Conservation (phyloP, 2,888 invertebrate genomes). For the Thereva nobilitata region DNA sequence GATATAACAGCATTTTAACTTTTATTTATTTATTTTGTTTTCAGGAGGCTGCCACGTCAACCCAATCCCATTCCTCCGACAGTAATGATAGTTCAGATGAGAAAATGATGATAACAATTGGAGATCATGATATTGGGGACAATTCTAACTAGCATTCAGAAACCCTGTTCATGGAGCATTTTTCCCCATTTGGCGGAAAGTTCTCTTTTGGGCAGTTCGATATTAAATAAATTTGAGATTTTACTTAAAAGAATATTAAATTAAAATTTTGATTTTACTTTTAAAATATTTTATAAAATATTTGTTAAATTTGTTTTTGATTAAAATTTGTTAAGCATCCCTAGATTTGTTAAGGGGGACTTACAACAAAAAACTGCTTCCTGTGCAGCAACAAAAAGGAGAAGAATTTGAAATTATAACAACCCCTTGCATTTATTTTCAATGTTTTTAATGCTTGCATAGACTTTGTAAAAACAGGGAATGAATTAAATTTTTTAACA, state of each 20-base stretch:
- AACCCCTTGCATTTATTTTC: too few relatives aligned
- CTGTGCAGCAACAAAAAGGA: too few relatives aligned
- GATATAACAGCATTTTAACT: constrained; percentile 21
- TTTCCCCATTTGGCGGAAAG: constrained; percentile 58
- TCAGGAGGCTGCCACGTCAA: constrained; percentile 74
- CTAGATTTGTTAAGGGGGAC: constrained; percentile 1
- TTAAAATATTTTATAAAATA: neutral
- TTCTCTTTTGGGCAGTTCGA: constrained; percentile 42
- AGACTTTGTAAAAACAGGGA: too few relatives aligned
- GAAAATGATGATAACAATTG: constrained; percentile 66
- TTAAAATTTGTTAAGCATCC: neutral
- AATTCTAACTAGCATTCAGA: constrained; percentile 54
- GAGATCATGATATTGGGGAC: constrained; percentile 54
- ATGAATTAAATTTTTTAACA: too few relatives aligned
- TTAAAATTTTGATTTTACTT: neutral
- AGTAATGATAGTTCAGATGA: constrained; percentile 74
- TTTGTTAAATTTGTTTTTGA: constrained; percentile 8
- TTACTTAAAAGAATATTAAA: neutral
- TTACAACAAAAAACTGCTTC: constrained; percentile 14
- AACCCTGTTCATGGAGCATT: constrained; percentile 65
- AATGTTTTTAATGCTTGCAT: too few relatives aligned
- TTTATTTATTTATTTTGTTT: constrained; percentile 42
- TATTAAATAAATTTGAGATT: constrained; percentile 35
- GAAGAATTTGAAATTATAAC: too few relatives aligned
- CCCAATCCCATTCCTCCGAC: constrained; percentile 72